Base-by-base conservation (phyloP, 1,140 invertebrate genomes). In the Aporrectodea caliginosa region DNA sequence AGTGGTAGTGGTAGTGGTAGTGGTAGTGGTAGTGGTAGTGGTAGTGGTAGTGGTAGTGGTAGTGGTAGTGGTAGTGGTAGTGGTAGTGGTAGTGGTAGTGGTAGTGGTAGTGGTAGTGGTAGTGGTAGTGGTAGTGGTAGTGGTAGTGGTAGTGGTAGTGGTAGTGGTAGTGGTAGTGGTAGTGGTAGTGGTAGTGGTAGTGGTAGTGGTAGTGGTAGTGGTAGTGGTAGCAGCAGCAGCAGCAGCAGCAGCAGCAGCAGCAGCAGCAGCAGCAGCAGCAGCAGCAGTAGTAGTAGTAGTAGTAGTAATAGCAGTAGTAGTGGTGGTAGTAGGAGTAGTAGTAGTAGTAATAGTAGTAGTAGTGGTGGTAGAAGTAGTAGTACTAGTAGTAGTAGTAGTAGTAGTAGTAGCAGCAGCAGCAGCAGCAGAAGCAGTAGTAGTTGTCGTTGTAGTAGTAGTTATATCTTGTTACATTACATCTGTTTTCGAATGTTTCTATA, bases 121-220 rank as follows among this genome's bases (percentile, higher is more conserved):
- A 69, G 68, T 69, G 68, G 68, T 69, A n/a, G 68, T 73, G 27
- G 73, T 73, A 29, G 73, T 73, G 27, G 73, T 73, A 29, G 73
- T 73, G 35, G 73, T 73, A 73, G 73, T 73, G 35, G 73, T 73
- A 73, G 73, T 73, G 35, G 35, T 68, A 73, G 73, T 73, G 35
- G 73, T 73, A 73, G 73, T 73, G 35, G 73, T 73, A 73, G 73
- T 73, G 35, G 73, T 73, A 73, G 73, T 73, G 35, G 73, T 73
- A 73, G 73, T 73, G 35, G 73, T 73, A 68, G 73, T 73, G 35
- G 73, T 73, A 73, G 73, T 73, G 35, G 73, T 73, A 73, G 73
- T 73, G 35, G 73, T 73, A 73, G 73, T 73, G 35, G 73, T 29
- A 73, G 73, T 73, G 35, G 73, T 73, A 73, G 73, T 73, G 35